Percentiles rank a stretch among this genome's conserved stretches.
Conservation (phyloP, 2,113 vertebrate species). For the Thamnaconus septentrionalis region DNA sequence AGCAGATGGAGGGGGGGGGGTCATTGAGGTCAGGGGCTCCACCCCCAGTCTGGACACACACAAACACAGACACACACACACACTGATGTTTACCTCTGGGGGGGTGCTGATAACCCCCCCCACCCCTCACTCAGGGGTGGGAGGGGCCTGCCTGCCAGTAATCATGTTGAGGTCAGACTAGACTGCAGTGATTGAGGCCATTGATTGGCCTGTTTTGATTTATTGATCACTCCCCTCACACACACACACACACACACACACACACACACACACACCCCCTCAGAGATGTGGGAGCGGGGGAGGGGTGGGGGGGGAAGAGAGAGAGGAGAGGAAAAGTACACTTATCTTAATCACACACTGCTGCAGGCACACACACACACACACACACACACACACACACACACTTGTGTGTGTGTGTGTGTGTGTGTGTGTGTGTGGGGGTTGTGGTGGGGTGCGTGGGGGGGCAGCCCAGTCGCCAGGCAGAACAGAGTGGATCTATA, state of each 20-base stretch:
- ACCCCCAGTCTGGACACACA: slow-evolving; percentile 21
- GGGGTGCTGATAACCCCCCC: too few relatives aligned
- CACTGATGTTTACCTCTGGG: slow-evolving; percentile 27
- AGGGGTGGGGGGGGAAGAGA: slow-evolving; percentile 89
- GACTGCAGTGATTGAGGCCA: slow-evolving; percentile 88
- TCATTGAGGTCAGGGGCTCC: slow-evolving; percentile 58
- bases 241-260: too few relatives aligned
- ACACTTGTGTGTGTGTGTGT: slow-evolving; percentile 24
- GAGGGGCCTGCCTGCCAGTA: slow-evolving; percentile 84
- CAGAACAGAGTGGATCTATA: slow-evolving; percentile 99
- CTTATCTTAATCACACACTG: slow-evolving; percentile 90
- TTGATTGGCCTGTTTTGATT: slow-evolving; percentile 99
- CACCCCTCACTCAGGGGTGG: slow-evolving; percentile 32
- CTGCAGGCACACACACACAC: slow-evolving; percentile 31
- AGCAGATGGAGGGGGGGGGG: slow-evolving; percentile 82
- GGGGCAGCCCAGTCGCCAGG: slow-evolving; percentile 90
- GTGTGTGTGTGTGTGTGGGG: slow-evolving; percentile 43
- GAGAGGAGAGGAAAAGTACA: slow-evolving; percentile 88
- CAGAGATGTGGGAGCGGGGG: slow-evolving; percentile 89
- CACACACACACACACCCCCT: slow-evolving; percentile 44
- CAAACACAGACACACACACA: slow-evolving; percentile 1
- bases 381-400: slow-evolving; percentile 31
- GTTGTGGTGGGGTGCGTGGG: slow-evolving; percentile 65
- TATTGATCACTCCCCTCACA: slow-evolving; percentile 90
- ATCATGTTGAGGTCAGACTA: slow-evolving; percentile 94